Evolutionary conservation across 2,113 vertebrate genomes (phyloP), one percentile per base, ranked within the genome.

Genomic region (Onychostruthus taczanowskii): DNA sequence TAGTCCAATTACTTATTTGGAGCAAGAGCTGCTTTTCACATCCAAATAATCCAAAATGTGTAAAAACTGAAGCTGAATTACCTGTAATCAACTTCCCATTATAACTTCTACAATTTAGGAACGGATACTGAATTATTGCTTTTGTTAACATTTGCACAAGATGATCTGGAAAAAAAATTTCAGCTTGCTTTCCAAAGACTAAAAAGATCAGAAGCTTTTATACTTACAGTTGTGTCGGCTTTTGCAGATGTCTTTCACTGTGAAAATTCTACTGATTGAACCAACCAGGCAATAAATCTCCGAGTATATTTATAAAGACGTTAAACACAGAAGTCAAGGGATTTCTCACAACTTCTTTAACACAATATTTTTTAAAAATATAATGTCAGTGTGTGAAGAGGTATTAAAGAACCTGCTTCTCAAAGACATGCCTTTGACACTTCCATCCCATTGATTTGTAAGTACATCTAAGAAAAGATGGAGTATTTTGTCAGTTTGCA

Each of bases 371-470:
- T 69, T 59, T 10, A 43, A 19, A 24, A 93, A 89, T 41, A 41
- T 83, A 87, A 95, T 55, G 87, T 79, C 94, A 87, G 49, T 21
- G 31, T 76, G 31, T 79, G 70, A 94, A 94, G 87, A 49, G 49
- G 53, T 73, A 93, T 79, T 87, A 93, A 89, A 95, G 82, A 94
- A 95, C 43, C 82, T 83, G 84, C 43, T 84, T 93, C 67, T 59
- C 55, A 63, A 93, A 93, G 50, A 96, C 46, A 66, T 55, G 58
- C 35, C 59, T 94, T 73, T 94, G 94, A 94, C 93, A 93, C 85
- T 86, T 93, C 68, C 82, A 95, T 88, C 79, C 75, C 59, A 86
- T 85, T 89, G 93, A 95, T 93, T 93, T 95, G 84, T 91, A 93
- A 73, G 56, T 59, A 74, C 55, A 80, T 84, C 63, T 77, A 82